Percentiles rank a stretch among this genome's conserved stretches.
Conservation (phyloP, 2,113 vertebrate species). For the Echinops telfairi region DNA sequence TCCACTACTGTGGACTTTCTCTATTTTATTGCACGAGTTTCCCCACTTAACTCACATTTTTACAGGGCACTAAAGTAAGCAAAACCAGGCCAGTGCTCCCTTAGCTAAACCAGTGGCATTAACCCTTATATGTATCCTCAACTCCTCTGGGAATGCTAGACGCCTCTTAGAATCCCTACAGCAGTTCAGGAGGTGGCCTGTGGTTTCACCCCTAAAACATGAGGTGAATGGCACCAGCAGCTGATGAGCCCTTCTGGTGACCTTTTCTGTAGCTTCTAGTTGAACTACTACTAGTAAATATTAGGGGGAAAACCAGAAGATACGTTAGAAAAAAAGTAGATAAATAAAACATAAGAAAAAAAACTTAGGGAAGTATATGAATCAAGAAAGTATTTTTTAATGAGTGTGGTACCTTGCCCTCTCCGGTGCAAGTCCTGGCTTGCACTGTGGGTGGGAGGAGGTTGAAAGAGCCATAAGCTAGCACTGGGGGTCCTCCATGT, state of each 20-base stretch:
- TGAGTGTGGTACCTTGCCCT: neutral
- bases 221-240: neutral
- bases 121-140: neutral
- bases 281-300: neutral
- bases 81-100: neutral
- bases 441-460: too few relatives aligned
- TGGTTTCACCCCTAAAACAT: neutral
- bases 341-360: constrained; percentile 29
- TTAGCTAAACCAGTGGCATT: neutral
- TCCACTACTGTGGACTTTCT: neutral
- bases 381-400: constrained; percentile 12
- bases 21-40: neutral
- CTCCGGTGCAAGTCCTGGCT: neutral
- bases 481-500: neutral
- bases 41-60: neutral
- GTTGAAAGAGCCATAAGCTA: neutral
- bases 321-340: neutral
- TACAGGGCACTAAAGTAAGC: neutral
- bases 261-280: neutral
- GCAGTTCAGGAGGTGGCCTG: neutral
- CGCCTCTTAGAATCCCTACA: neutral
- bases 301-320: too few relatives aligned
- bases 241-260: neutral
- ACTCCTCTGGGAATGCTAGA: too few relatives aligned
- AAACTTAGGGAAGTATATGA: neutral